Evolutionary conservation across 2,797 vertebrate species (phyloP).

Genomic region (Bradypus variegatus): DNA sequence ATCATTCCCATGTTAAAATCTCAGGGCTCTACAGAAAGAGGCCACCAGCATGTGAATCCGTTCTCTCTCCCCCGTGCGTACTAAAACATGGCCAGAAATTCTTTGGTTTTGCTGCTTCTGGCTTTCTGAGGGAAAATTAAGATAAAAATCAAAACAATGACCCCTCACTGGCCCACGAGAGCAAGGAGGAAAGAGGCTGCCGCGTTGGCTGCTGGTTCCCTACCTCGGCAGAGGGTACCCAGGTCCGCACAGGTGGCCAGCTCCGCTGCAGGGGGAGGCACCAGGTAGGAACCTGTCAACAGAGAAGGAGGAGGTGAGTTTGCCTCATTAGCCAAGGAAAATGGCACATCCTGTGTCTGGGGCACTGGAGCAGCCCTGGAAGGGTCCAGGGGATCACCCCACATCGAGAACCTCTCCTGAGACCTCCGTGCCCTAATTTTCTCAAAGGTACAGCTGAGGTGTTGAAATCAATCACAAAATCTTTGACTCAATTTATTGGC

Average conservation of each 20-base stretch:
- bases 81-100: conserved; percentile 50
- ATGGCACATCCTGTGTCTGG: not conserved
- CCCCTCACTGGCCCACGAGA: not conserved
- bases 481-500: not conserved
- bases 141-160: conserved; percentile 33
- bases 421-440: not conserved
- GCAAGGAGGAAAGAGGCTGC: not conserved
- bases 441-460: not conserved
- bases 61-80: conserved; percentile 47
- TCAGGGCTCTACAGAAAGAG: conserved; percentile 37
- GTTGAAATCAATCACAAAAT: not conserved
- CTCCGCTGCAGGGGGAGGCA: conserved; percentile 72
- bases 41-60: conserved; percentile 43
- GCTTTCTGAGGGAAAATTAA: conserved; percentile 27
- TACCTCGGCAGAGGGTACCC: conserved; percentile 85
- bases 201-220: conserved; percentile 39
- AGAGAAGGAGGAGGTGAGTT: conserved; percentile 45
- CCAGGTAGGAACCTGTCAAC: conserved; percentile 77
- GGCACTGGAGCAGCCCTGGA: not conserved
- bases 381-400: not conserved
- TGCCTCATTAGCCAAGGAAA: not conserved
- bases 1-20: conserved; percentile 48
- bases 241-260: conserved; percentile 77
- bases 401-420: not conserved
- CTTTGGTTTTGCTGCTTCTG: conserved; percentile 51